These are phyloP conservation scores for Asteroscopus sphinx DNA, from an alignment of 2,888 invertebrate genomes.

Conservation along the genomic window DNA sequence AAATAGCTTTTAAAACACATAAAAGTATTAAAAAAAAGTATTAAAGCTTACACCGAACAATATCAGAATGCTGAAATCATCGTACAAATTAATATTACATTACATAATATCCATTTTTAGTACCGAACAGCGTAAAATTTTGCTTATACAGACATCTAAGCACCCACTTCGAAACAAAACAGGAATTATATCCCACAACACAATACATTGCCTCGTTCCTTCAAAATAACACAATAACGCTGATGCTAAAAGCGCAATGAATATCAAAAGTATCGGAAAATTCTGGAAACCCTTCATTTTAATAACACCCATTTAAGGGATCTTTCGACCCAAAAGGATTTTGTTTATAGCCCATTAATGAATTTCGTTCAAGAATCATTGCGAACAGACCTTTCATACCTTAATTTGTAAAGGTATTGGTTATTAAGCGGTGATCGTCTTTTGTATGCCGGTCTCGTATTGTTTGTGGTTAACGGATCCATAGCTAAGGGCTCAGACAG, in stretches of 20 bases:
- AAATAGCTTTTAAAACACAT: constrained; percentile 1
- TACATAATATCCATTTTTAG: constrained; percentile 34
- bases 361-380: constrained; percentile 73
- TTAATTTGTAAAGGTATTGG: constrained; percentile 74
- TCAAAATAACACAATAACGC: constrained; percentile 42
- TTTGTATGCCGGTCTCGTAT: constrained; percentile 52
- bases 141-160: constrained; percentile 23
- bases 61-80: constrained; percentile 14
- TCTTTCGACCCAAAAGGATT: constrained; percentile 69
- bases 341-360: constrained; percentile 81
- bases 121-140: constrained; percentile 35
- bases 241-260: constrained; percentile 48
- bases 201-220: constrained; percentile 38
- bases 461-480: constrained; percentile 53
- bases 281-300: constrained; percentile 56
- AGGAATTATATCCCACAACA: constrained; percentile 39
- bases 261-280: constrained; percentile 51
- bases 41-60: neutral
- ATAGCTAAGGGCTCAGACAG: too few species aligned
- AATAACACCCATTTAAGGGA: constrained; percentile 59
- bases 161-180: constrained; percentile 34
- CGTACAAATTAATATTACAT: constrained; percentile 41
- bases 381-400: constrained; percentile 66
- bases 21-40: neutral
- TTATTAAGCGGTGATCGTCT: constrained; percentile 66